A percentile compares a stretch with the other conserved stretches of the same genome.
phyloP scores from a whole-genome alignment of 2,888 invertebrate genomes.

The Carterocephalus palaemon region DNA sequence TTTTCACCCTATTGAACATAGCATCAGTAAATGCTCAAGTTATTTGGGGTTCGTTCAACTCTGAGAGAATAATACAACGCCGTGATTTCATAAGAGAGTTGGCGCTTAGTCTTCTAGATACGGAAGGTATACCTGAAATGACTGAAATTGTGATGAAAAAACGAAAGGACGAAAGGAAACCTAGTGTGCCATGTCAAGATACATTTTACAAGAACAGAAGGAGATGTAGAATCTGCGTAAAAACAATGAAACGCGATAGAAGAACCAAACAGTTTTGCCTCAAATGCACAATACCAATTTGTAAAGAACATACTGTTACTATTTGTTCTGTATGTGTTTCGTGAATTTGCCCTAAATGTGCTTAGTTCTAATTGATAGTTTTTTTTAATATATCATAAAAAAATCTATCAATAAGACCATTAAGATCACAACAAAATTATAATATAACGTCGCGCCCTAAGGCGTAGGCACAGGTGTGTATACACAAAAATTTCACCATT shows the following conservation, averaged over 20 bases:
- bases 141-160: constrained; percentile 30
- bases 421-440: no score
- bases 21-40: constrained; percentile 69
- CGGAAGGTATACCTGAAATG: constrained; percentile 33
- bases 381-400: no score
- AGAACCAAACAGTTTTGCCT: constrained; percentile 57
- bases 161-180: constrained; percentile 33
- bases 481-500: no score
- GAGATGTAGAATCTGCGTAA: constrained; percentile 53
- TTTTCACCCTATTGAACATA: constrained; percentile 65
- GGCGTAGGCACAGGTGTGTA: no score
- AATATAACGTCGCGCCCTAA: no score
- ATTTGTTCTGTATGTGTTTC: constrained; percentile 53
- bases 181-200: constrained; percentile 17
- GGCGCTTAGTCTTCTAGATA: constrained; percentile 52
- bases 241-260: constrained; percentile 53
- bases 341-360: no score
- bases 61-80: constrained; percentile 43
- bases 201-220: constrained; percentile 43
- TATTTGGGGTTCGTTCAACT: constrained; percentile 54
- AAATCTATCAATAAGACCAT: no score
- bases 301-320: constrained; percentile 59
- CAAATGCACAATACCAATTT: constrained; percentile 58
- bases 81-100: constrained; percentile 59
- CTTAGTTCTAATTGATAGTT: no score